These are phyloP conservation scores for Mythimna albipuncta DNA, from an alignment of 2,888 invertebrate genomes.

Conservation along the genomic window DNA sequence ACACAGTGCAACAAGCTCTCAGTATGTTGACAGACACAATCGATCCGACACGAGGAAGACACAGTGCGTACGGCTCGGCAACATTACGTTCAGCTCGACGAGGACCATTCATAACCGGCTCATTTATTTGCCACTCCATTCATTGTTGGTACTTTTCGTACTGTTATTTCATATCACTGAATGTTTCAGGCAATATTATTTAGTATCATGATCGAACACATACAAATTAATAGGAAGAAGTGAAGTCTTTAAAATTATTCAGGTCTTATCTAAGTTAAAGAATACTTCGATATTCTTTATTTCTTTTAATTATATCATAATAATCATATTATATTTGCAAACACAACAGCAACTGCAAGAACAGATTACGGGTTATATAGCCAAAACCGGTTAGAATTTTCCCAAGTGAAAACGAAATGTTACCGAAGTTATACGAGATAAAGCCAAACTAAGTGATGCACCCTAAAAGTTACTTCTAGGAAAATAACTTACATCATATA, in stretches of 20 bases:
- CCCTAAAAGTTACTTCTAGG: slow-evolving; percentile 84
- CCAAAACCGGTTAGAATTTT: slow-evolving; percentile 61
- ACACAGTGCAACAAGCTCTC: slow-evolving; percentile 78
- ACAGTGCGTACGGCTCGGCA: slow-evolving; percentile 73
- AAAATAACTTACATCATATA: slow-evolving; percentile 79
- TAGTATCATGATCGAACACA: neutral
- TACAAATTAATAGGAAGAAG: neutral
- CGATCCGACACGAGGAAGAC: slow-evolving; percentile 83
- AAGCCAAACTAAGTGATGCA: slow-evolving; percentile 89
- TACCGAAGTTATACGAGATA: slow-evolving; percentile 75
- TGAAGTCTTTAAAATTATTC: slow-evolving; percentile 1
- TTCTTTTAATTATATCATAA: neutral
- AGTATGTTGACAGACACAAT: slow-evolving; percentile 76
- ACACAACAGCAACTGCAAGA: slow-evolving; percentile 47
- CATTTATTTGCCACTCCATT: slow-evolving; percentile 6
- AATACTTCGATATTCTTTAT: neutral
- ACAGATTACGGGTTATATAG: slow-evolving; percentile 39
- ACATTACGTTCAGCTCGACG: slow-evolving; percentile 53
- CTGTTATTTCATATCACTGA: neutral
- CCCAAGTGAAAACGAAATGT: slow-evolving; percentile 64
- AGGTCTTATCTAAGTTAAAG: slow-evolving; percentile 8
- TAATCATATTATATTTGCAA: slow-evolving; percentile 44
- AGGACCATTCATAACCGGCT: slow-evolving; percentile 40
- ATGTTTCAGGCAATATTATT: neutral
- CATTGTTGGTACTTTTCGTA: neutral